A percentile compares a stretch with the other conserved stretches of the same genome.
These are phyloP conservation scores for mouse (Mus musculus) DNA, from an alignment of 2,113 vertebrate species.

Conservation along the genomic window GRCm39 chr14:29313001-29313500, in stretches of 20 bases:
- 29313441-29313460: neutral
- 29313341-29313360: neutral
- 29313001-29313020: neutral
- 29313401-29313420: neutral
- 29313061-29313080: neutral
- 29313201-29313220: neutral
- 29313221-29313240: neutral
- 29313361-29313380: neutral
- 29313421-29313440: neutral
- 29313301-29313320: neutral
- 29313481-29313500: neutral
- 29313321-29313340: neutral
- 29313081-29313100: neutral
- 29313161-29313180: neutral
- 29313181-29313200: neutral
- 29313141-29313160: neutral
- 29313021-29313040: neutral
- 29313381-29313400: neutral
- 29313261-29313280: neutral
- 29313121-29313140: neutral
- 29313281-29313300: neutral
- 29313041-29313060: neutral
- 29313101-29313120: neutral
- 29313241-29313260: neutral
- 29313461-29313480: neutral